phyloP scores from a whole-genome alignment of 1,140 invertebrate species.

The Melitaea cinxia region DNA sequence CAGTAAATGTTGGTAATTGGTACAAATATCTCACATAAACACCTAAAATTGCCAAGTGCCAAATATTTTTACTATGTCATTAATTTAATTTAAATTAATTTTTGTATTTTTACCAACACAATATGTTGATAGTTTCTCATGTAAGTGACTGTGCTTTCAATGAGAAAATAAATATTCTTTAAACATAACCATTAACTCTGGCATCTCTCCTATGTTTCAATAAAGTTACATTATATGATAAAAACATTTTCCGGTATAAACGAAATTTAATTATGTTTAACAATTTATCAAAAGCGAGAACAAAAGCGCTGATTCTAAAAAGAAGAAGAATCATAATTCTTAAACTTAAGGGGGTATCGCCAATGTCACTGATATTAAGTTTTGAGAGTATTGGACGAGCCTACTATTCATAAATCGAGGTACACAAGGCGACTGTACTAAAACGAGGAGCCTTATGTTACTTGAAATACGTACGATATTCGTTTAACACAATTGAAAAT shows the following conservation, averaged over 20 bases:
- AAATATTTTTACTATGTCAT: too few species aligned
- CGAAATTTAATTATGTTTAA: conserved; percentile 30
- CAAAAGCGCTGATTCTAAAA: conserved; percentile 34
- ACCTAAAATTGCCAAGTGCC: too few species aligned
- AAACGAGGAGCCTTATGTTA: neutral
- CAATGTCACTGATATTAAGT: conserved; percentile 58
- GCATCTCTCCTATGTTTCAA: neutral
- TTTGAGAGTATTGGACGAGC: conserved; percentile 47
- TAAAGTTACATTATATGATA: neutral
- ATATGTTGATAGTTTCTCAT: too few species aligned
- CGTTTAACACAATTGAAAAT: neutral
- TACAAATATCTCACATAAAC: too few species aligned
- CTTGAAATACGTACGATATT: conserved; percentile 1
- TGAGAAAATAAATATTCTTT: too few species aligned
- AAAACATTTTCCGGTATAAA: conserved; percentile 6
- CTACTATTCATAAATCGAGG: conserved; percentile 55
- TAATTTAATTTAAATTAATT: too few species aligned
- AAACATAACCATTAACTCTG: neutral
- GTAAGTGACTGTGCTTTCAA: too few species aligned
- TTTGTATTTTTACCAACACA: too few species aligned
- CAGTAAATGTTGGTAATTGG: too few species aligned
- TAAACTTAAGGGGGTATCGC: conserved; percentile 44
- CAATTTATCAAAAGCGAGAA: conserved; percentile 31
- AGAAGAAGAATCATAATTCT: conserved; percentile 49
- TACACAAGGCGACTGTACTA: neutral